Percentiles rank a stretch among this genome's conserved stretches.
These are phyloP conservation scores for Endotricha flammealis DNA, from an alignment of 2,888 invertebrate genomes.

Conservation along the genomic window DNA sequence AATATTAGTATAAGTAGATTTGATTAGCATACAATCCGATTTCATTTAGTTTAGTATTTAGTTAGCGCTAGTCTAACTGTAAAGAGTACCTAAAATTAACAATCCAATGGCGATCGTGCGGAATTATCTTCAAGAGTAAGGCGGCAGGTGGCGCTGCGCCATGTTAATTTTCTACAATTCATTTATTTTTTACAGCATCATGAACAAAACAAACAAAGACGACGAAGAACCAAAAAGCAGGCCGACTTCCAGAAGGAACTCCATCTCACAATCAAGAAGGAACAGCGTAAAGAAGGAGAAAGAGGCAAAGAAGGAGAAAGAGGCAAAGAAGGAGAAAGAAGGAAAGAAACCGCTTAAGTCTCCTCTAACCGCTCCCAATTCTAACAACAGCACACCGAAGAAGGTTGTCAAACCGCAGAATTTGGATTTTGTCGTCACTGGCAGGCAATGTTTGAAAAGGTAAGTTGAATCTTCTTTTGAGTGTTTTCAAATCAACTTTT, in stretches of 20 bases:
- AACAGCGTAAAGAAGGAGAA: slow-evolving; percentile 48
- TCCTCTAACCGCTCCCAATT: slow-evolving; percentile 26
- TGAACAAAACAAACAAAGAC: slow-evolving; percentile 30
- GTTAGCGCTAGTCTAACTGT: too few species aligned
- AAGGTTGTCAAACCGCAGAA: slow-evolving; percentile 36
- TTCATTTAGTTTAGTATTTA: too few species aligned
- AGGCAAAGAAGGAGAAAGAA: slow-evolving; percentile 41
- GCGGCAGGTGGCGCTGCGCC: too few species aligned
- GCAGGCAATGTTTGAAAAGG: slow-evolving; percentile 58
- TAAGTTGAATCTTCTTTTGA: slow-evolving; percentile 18
- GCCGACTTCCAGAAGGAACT: slow-evolving; percentile 49
- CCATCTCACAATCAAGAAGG: slow-evolving; percentile 44
- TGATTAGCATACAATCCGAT: too few species aligned
- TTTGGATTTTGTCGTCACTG: slow-evolving; percentile 59
- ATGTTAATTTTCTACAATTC: too few species aligned
- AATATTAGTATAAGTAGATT: too few species aligned
- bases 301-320: slow-evolving; percentile 40
- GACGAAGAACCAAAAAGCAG: slow-evolving; percentile 36
- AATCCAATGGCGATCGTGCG: too few species aligned
- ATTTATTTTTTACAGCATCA: background rate
- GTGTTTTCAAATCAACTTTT: background rate
- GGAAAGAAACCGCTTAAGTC: slow-evolving; percentile 25
- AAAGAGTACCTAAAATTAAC: too few species aligned
- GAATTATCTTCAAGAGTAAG: too few species aligned
- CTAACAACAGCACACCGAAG: slow-evolving; percentile 48